Percentiles rank a stretch among this genome's conserved stretches.
Conservation (phyloP, 2,888 invertebrate genomes). For the Eulithis prunata region DNA sequence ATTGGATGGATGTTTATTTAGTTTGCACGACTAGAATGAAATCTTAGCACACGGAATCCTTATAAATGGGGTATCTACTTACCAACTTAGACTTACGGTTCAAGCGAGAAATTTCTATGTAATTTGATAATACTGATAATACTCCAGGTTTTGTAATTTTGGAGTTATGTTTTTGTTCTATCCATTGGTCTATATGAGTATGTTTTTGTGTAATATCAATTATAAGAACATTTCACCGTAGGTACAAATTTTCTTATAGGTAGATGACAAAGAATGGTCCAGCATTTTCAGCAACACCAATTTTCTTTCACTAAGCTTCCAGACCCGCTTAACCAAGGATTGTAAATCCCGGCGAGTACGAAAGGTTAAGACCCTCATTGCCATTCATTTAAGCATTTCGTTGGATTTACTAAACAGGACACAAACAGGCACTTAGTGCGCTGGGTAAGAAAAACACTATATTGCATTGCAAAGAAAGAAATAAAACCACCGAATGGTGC, state of each 20-base stretch:
- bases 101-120: neutral
- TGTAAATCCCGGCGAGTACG: constrained; percentile 24
- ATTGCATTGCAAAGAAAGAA: constrained; percentile 16
- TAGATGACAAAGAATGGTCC: neutral
- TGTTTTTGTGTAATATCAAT: neutral
- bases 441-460: constrained; percentile 15
- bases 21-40: neutral
- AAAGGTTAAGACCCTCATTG: constrained; percentile 42
- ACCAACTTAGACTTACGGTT: neutral
- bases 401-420: constrained; percentile 35
- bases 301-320: constrained; percentile 15
- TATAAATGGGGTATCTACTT: too few relatives aligned
- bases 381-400: constrained; percentile 36
- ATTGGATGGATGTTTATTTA: neutral
- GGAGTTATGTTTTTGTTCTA: too few relatives aligned
- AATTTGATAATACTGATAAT: too few relatives aligned
- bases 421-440: constrained; percentile 37
- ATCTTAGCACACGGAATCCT: too few relatives aligned
- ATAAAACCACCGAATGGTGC: neutral
- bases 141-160: too few relatives aligned
- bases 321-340: constrained; percentile 14
- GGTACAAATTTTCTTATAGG: neutral
- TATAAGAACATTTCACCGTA: neutral
- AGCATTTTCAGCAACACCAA: constrained; percentile 15
- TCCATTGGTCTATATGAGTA: neutral